Evolutionary conservation across 2,113 vertebrate genomes (phyloP).

Genomic region (Scopus umbretta): DNA sequence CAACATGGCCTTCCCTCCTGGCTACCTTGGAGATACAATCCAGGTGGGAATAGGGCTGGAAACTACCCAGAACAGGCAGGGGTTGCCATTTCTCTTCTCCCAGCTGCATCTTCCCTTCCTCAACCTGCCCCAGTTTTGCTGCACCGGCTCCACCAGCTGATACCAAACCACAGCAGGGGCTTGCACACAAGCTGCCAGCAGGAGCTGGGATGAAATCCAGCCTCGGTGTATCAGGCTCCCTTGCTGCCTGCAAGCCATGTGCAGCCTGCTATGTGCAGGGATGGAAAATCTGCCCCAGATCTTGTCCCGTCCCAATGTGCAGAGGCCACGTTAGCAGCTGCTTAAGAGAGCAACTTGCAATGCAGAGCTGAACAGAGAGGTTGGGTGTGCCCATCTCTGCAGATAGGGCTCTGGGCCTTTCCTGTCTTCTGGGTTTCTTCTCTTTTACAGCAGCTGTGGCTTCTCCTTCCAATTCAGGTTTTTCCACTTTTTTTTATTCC

Average conservation of each 20-base stretch:
- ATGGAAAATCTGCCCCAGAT: neutral
- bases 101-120: neutral
- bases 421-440: neutral
- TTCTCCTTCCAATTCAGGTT: neutral
- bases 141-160: neutral
- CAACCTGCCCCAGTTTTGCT: neutral
- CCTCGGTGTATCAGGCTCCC: fast-evolving
- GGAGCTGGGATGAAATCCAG: neutral
- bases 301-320: fast-evolving
- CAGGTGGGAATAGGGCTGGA: neutral
- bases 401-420: neutral
- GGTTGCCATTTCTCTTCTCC: neutral
- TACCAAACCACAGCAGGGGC: neutral
- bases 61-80: neutral
- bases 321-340: too few relatives aligned
- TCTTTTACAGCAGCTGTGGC: neutral
- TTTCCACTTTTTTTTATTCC: neutral
- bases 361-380: neutral
- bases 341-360: neutral
- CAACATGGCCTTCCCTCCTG: neutral
- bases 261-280: neutral
- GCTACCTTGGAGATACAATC: neutral
- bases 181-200: neutral
- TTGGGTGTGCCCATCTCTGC: neutral
- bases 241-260: neutral